Base-by-base conservation (phyloP, 2,888 invertebrate genomes). In the Dexiosoma caninum region DNA sequence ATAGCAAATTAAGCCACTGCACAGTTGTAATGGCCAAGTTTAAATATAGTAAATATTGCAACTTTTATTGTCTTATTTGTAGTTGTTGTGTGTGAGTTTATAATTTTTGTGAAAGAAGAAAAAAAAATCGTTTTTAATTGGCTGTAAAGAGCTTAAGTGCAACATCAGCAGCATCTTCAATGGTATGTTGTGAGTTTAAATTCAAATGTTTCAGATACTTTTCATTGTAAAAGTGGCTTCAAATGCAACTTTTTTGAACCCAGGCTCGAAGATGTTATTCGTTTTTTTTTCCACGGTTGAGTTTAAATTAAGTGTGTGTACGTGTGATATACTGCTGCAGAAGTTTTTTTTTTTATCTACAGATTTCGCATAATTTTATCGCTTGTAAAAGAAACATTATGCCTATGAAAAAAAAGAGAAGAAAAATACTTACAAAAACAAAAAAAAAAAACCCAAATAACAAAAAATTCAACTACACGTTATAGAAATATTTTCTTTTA, bases 11-110 rank as follows among this genome's bases (percentile, higher is more conserved):
- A 74, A 74, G 46, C 55, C 74, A 57, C 49, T 55, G 30, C 40
- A 51, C 60, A 60, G 51, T 59, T 64, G 77, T 32, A 70, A 64
- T 64, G 77, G 49, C 77, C 77, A 78, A 78, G 77, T 78, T 66
- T 71, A 70, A 69, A 67, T 51, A 27, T n/a, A 60, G 37, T 30
- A 60, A 71, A 30, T 71, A 49, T 60, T 71, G 60, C 40, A 40
- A 53, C 35, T 49, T 57, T 64, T 59, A 32, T 78, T 77, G 37
- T 57, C 21, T 46, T 21, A 51, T 62, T 46, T 69, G 35, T 32
- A 53, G 51, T 40, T 49, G 55, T 37, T 57, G 57, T 30, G 57
- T 30, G 12, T 30, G 32, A 42, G 40, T 71, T 64, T 30, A 19
- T 30, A 71, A 66, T 66, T 75, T n/a, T 59, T 12, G n/a, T 66